Conservation (phyloP, 2,797 vertebrate genomes). For the Galagoides demidoff region DNA sequence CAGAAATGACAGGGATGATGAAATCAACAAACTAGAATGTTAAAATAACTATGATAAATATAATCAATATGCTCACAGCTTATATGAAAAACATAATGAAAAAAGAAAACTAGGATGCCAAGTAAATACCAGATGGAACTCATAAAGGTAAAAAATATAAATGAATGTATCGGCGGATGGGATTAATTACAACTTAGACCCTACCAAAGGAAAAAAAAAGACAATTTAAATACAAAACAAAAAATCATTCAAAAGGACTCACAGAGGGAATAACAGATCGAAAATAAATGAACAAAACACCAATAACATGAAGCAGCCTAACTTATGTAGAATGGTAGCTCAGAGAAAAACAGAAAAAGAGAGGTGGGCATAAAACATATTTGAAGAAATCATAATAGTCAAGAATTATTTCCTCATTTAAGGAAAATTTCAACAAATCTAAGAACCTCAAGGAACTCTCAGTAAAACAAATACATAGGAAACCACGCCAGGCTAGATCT, state of each 20-base stretch:
- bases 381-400: neutral
- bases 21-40: neutral
- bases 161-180: neutral
- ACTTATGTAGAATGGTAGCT: neutral
- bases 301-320: neutral
- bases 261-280: neutral
- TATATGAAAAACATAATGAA: slow-evolving; percentile 1
- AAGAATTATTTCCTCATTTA: neutral
- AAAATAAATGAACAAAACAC: neutral
- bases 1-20: neutral
- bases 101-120: neutral
- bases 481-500: neutral
- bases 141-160: slow-evolving; percentile 32
- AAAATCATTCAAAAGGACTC: neutral
- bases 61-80: neutral
- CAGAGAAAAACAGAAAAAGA: neutral
- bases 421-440: neutral
- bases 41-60: slow-evolving; percentile 21
- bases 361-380: neutral
- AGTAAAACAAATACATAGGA: neutral
- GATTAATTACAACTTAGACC: neutral
- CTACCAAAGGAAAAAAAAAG: neutral
- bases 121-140: slow-evolving; percentile 36
- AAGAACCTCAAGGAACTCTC: neutral
- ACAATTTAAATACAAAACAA: neutral